Evolutionary conservation across 1,140 invertebrate species (phyloP).

Genomic region (Megalopta genalis): DNA sequence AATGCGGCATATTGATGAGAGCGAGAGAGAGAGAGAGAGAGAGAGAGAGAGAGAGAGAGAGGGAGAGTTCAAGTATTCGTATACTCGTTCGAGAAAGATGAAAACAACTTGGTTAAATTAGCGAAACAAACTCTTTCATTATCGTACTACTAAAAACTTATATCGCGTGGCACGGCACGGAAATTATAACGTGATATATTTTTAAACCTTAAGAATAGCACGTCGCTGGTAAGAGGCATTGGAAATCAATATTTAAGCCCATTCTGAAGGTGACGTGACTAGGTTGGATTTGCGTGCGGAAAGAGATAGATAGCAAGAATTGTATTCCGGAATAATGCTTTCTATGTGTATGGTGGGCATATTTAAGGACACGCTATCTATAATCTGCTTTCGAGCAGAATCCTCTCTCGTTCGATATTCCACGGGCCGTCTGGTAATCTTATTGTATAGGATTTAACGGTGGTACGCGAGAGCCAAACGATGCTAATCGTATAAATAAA

Average conservation of each 20-base stretch:
- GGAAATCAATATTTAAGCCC: slow-evolving; percentile 68
- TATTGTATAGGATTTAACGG: not conserved
- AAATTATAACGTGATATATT: slow-evolving; percentile 44
- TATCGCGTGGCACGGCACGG: not conserved
- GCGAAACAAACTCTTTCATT: no score
- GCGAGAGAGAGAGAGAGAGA: no score
- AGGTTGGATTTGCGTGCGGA: slow-evolving; percentile 61
- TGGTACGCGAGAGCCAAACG: not conserved
- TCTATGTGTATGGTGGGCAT: slow-evolving; percentile 16
- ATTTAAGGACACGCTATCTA: slow-evolving; percentile 28
- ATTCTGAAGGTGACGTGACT: slow-evolving; percentile 66
- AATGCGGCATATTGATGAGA: no score
- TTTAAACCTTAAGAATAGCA: slow-evolving; percentile 61
- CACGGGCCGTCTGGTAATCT: not conserved
- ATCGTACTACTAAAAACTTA: slow-evolving; percentile 21
- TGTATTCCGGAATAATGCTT: slow-evolving; percentile 52
- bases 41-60: no score
- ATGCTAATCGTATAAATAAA: no score
- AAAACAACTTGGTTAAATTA: no score
- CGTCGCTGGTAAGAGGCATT: slow-evolving; percentile 55
- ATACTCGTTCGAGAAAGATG: no score
- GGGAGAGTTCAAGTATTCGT: no score
- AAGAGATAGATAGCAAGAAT: slow-evolving; percentile 58
- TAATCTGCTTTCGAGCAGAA: slow-evolving; percentile 7
- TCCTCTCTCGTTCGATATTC: slow-evolving; percentile 3